phyloP scores from a whole-genome alignment of 2,888 invertebrate species.

The Calameuta pallipes region DNA sequence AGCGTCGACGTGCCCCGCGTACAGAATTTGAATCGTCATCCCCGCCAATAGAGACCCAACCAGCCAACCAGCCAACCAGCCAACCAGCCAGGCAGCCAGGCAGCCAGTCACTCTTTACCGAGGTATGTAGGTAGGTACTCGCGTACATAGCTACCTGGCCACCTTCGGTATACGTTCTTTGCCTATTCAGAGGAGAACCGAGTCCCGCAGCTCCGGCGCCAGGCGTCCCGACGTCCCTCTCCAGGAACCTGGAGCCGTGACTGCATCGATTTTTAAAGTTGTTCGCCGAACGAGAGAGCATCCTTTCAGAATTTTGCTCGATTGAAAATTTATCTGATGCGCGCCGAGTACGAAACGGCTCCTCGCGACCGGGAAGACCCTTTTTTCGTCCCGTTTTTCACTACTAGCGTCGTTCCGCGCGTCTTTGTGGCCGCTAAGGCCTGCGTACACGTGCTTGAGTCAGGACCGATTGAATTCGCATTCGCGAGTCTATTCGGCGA shows the following conservation, averaged over 20 bases:
- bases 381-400: neutral
- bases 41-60: constrained; percentile 29
- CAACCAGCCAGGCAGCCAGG: constrained; percentile 13
- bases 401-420: too few species aligned
- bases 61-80: neutral
- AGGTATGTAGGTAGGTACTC: constrained; percentile 17
- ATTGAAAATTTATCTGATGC: constrained; percentile 63
- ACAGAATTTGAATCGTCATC: constrained; percentile 50
- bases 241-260: constrained; percentile 21
- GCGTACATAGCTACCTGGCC: constrained; percentile 29
- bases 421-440: too few species aligned
- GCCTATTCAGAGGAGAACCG: constrained; percentile 36
- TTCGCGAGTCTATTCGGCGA: too few species aligned
- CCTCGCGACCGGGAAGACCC: constrained; percentile 1
- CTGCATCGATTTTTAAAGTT: constrained; percentile 60
- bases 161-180: constrained; percentile 34
- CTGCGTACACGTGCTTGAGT: too few species aligned
- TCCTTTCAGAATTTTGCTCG: constrained; percentile 60
- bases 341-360: constrained; percentile 48
- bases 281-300: constrained; percentile 29
- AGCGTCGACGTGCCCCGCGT: constrained; percentile 62
- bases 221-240: constrained; percentile 19
- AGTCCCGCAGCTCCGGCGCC: constrained; percentile 14
- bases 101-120: constrained; percentile 26
- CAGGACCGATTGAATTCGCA: too few species aligned